Evolutionary conservation across 1,140 invertebrate genomes (phyloP).

Genomic region (Drosophila tsacasi): DNA sequence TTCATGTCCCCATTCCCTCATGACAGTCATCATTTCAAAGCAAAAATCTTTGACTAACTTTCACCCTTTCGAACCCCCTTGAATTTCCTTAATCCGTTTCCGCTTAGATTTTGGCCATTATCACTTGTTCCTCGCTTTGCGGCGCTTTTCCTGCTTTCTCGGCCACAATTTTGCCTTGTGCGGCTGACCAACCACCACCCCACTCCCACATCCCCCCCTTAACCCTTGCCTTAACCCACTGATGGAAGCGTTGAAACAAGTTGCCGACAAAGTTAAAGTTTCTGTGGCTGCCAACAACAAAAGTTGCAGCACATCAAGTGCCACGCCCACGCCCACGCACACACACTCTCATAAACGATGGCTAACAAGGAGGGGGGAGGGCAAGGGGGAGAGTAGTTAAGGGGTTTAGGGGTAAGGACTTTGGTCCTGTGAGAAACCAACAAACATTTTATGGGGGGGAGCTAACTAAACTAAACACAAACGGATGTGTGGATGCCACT

Average conservation of each 20-base stretch:
- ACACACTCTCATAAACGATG: slow-evolving; percentile 53
- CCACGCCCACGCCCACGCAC: slow-evolving; percentile 30
- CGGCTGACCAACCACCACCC: slow-evolving; percentile 37
- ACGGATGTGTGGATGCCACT: slow-evolving; percentile 18
- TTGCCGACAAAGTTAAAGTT: slow-evolving; percentile 72
- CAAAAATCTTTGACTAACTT: slow-evolving; percentile 7
- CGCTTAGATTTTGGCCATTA: slow-evolving; percentile 43
- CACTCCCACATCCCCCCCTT: neutral
- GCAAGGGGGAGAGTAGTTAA: too few relatives aligned
- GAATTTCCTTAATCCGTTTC: slow-evolving; percentile 12
- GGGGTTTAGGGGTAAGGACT: neutral
- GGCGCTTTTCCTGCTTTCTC: slow-evolving; percentile 50
- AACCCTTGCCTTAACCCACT: neutral
- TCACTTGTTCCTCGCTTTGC: slow-evolving; percentile 62
- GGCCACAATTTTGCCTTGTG: slow-evolving; percentile 73
- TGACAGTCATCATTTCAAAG: neutral
- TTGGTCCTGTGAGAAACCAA: slow-evolving; percentile 28
- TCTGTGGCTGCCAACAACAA: slow-evolving; percentile 65
- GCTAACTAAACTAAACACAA: slow-evolving; percentile 60
- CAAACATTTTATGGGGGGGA: slow-evolving; percentile 32
- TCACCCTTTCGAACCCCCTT: neutral
- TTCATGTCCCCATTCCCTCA: neutral
- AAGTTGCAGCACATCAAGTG: slow-evolving; percentile 56
- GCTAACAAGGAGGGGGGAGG: slow-evolving; percentile 27
- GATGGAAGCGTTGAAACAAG: slow-evolving; percentile 54